Evolutionary conservation across 2,888 invertebrate genomes (phyloP), one percentile per base, ranked within the genome.

Genomic region (Melieria omissa): DNA sequence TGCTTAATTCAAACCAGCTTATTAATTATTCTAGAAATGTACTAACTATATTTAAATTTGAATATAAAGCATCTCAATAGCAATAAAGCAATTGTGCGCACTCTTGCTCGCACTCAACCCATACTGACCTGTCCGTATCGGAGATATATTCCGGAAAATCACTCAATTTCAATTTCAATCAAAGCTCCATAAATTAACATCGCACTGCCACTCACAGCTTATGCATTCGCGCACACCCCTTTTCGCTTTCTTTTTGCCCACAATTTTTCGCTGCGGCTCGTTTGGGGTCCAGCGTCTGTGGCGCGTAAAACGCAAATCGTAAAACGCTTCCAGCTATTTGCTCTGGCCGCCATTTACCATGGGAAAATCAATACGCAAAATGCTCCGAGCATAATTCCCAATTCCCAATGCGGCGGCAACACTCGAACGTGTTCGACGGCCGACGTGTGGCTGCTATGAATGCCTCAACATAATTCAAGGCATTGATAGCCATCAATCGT

Each of bases 401-500:
- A 16, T 57, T 12, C 54, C 52, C 44, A 14, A 46, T 29, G 49
- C 14, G 10, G 46, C 14, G n/a, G 14, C 55, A 55, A 8, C 1
- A 65, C 46, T 46, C 29, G 14, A 29, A 10, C 14, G n/a, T 45
- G 41, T 6, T 6, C 29, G 58, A 42, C n/a, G 66, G 49, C 47
- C 10, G 60, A 61, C 60, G 67, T 58, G 49, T 61, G 67, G 49
- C 29, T 29, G 29, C 29, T 29, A 29, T 29, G 29, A 49, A 44
- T 67, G 67, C 52, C 52, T 16, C 46, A 49, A 70, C 65, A 70
- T 58, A 14, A 65, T 58, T 70, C 70, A 71, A 62, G n/a, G 4
- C 71, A 70, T 71, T 66, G 71, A 65, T 72, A 70, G 69, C 58
- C 72, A 74, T 74, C 74, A 74, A 74, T 71, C 66, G 71, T 65